phyloP scores from a whole-genome alignment of 2,888 invertebrate species.

The Drosophila borborema region DNA sequence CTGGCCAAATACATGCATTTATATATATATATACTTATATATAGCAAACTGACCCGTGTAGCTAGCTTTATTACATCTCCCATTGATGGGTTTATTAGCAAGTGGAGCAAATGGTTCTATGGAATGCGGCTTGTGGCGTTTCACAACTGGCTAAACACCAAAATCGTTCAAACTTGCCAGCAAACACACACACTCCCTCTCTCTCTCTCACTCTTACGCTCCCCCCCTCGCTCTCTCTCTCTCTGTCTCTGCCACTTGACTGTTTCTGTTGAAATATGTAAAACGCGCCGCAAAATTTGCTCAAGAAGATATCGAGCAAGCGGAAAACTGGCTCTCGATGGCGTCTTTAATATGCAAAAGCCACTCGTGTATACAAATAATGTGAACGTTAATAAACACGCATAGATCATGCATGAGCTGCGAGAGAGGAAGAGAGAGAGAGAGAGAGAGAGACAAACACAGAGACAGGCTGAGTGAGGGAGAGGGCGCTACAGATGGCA shows the following conservation, averaged over 20 bases:
- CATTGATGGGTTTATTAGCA: constrained; percentile 52
- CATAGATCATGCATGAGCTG: constrained; percentile 31
- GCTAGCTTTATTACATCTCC: constrained; percentile 37
- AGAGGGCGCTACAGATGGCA: no score
- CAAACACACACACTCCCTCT: neutral
- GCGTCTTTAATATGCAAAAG: constrained; percentile 56
- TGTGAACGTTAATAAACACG: constrained; percentile 57
- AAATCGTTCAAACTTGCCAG: constrained; percentile 20
- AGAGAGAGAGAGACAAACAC: neutral
- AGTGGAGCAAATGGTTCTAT: constrained; percentile 21
- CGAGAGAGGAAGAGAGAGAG: no score
- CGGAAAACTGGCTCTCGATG: neutral
- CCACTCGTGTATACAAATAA: constrained; percentile 65
- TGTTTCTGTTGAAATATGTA: constrained; percentile 37
- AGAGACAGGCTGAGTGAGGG: no score
- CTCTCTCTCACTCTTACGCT: neutral
- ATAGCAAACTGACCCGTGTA: constrained; percentile 21
- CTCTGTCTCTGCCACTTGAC: no score
- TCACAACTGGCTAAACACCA: constrained; percentile 44
- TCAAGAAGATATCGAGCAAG: constrained; percentile 28
- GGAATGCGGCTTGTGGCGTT: constrained; percentile 29
- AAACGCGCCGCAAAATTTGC: constrained; percentile 27
- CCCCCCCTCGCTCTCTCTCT: neutral
- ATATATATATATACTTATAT: neutral
- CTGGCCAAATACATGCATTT: neutral